phyloP scores from a whole-genome alignment of 1,140 invertebrate genomes.

The Drosophila lacteicornis region DNA sequence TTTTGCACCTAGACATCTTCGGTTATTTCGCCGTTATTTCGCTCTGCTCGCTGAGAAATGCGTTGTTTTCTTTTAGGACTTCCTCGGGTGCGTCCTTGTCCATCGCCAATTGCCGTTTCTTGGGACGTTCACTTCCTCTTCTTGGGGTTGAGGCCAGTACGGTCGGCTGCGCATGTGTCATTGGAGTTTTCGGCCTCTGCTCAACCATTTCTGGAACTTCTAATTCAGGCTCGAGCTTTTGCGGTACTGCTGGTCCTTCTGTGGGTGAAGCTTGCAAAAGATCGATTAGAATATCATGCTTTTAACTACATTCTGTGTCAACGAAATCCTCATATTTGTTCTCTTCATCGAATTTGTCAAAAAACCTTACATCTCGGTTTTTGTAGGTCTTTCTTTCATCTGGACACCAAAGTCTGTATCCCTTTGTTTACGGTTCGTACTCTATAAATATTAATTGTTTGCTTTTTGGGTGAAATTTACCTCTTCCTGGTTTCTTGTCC shows the following conservation, averaged over 20 bases:
- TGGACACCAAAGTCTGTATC: conserved; percentile 1
- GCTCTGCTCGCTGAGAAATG: too few species aligned
- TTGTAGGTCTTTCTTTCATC: conserved; percentile 4
- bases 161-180: neutral
- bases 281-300: neutral
- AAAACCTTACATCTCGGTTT: conserved; percentile 4
- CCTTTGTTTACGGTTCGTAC: neutral
- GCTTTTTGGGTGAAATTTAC: conserved; percentile 1
- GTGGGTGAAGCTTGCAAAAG: neutral
- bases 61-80: too few species aligned
- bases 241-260: neutral
- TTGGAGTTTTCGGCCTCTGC: neutral
- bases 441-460: neutral
- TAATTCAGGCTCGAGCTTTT: too few species aligned
- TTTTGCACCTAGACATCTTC: too few species aligned
- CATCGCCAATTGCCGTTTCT: too few species aligned
- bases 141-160: neutral
- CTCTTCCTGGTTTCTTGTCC: neutral
- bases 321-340: conserved; percentile 1
- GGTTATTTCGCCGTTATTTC: too few species aligned
- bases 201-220: neutral
- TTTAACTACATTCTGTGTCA: neutral
- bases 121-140: neutral
- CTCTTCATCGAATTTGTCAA: conserved; percentile 6
- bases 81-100: too few species aligned